Evolutionary conservation across 2,797 vertebrate genomes (phyloP), one percentile per base, ranked within the genome.

Genomic region (Siniperca obscura): DNA sequence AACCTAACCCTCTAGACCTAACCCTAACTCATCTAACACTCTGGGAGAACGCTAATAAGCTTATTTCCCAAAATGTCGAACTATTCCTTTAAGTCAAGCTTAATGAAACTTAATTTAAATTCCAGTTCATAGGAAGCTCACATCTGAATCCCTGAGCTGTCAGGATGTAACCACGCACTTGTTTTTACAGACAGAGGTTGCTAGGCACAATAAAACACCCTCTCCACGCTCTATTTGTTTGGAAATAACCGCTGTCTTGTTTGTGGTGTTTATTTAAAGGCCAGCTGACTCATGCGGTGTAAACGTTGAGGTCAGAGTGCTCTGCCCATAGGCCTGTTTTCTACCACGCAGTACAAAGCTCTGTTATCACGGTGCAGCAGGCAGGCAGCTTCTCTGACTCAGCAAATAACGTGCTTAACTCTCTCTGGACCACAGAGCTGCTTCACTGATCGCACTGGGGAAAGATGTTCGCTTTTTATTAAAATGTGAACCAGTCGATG

Each of bases 351-450:
- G 76, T 76, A 82, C 82, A 77, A 78, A 85, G 85, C 84, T 61
- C 71, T 55, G 80, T 87, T 91, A 86, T 92, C 82, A 38, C 21
- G 50, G 27, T 53, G 74, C 87, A 75, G 85, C 81, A 73, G 75
- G 76, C 59, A 53, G 76, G 50, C 56, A 25, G 81, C 84, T 50
- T 74, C 78, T 86, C 70, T 85, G 90, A 93, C 88, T 93, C 88
- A 88, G 81, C 90, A 91, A 69, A 86, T 48, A 48, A 53, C 69
- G 34, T 5, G 61, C 44, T 86, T 83, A 85, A 90, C 87, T 85
- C 88, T 67, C 78, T 72, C n/a, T 62, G 53, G 27, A 42, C 61
- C 76, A 53, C 62, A 78, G 70, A 71, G 36, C 72, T 36, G 56
- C 42, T 42, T 50, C 76, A 64, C 44, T 40, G 27, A 74, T 64